Base-by-base conservation (phyloP, 2,888 invertebrate species). In the Drosophila nigritarsus region DNA sequence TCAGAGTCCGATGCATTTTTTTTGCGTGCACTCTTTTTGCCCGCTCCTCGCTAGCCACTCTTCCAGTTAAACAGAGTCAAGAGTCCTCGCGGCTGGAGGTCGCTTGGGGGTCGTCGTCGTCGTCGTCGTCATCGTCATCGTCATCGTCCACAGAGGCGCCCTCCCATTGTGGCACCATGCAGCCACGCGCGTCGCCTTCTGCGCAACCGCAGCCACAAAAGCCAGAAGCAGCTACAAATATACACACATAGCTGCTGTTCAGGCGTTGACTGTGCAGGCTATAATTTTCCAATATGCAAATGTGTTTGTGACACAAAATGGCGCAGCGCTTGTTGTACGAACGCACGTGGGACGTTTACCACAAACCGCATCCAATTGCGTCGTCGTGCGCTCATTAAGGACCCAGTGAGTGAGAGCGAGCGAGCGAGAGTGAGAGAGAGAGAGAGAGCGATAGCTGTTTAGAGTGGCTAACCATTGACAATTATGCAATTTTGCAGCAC, bases 121-220 rank as follows among this genome's bases (percentile, higher is more conserved):
- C 80, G 75, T 80, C 73, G 78, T 73, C 82, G 79, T 79, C 82
- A 65, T 75, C 80, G 75, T 78, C 70, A 73, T 74, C 82, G 80
- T 79, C 83, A 70, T 80, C 80, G 73, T 79, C 86, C 76, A 76
- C 74, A 83, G 70, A 74, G 73, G 83, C 79, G 92, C 92, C 92
- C 92, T 92, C 92, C 92, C 92, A 92, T 92, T 85, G 92, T 83
- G 67, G 88, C 89, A 90, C 91, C 92, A 90, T 62, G 87, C 92
- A 92, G 92, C 92, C 78, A 92, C 92, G 92, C 91, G 91, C 85
- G 87, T 80, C 74, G 89, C 81, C 84, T 83, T 83, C 77, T 87
- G 87, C 87, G 87, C 89, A 87, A 85, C 89, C 87, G 88, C 88
- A 88, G 75, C 65, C 61, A 77, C 82, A 87, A 83, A 83, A 80